Base-by-base conservation (phyloP, 2,113 vertebrate species). In the Tympanuchus pallidicinctus region DNA sequence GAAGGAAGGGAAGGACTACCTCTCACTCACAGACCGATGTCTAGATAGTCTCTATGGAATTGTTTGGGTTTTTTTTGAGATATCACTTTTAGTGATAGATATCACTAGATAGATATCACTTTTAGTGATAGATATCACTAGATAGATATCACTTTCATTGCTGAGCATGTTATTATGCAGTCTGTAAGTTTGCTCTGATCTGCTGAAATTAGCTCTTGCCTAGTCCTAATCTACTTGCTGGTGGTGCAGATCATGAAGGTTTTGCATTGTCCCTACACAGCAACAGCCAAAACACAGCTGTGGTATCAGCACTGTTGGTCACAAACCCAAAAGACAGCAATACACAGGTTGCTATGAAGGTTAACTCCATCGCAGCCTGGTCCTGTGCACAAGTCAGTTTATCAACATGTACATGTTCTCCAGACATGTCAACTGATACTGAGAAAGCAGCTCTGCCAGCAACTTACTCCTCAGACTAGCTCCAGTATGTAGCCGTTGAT, bases 311-410 rank as follows among this genome's bases (percentile, higher is more conserved):
- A n/a, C 3, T 8, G 17, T 66, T 45, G 11, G 18, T 71, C 65
- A 77, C 65, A 66, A 47, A 77, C 34, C 15, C 71, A 40, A 60
- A 82, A 34, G 7, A 38, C 14, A 82, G 4, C 32, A 77, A 24
- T 10, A 60, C 8, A 60, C 0, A 5, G 3, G 5, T 20, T 78
- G 11, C 0, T 1, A 16, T 78, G 36, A 71, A 65, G 48, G 22
- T 70, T 86, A 82, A 18, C 18, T 76, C 57, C 15, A 13, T 66
- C 20, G 8, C 38, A 73, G 17, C 1, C 20, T 38, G 32, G 45
- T 10, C 3, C 13, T 54, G 28, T 32, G 27, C 24, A 34, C 2
- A 32, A 4, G 25, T 32, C 38, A 80, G 36, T 4, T 64, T 70
- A 24, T 56, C 54, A 28, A 18, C 54, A 56, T 18, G 28, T 30